Evolutionary conservation across 2,113 vertebrate genomes (phyloP).

Genomic region (Pterocles orientalis): DNA sequence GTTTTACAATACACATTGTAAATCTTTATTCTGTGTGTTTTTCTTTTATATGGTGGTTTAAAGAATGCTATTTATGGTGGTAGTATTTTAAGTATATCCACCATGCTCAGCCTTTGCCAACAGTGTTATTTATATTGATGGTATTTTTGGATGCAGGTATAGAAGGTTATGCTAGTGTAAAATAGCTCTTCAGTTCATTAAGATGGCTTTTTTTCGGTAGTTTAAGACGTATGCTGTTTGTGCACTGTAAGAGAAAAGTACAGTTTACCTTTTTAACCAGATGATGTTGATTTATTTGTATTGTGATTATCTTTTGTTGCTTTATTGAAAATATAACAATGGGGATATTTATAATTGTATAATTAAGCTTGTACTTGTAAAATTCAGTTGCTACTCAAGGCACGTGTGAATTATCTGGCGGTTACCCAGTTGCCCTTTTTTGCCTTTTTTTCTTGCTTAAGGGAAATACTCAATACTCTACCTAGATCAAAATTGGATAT

Average conservation of each 20-base stretch:
- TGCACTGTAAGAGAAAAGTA: background rate
- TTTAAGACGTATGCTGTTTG: background rate
- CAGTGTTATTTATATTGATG: background rate
- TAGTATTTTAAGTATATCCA: background rate
- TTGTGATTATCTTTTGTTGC: background rate
- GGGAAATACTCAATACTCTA: background rate
- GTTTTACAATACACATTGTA: background rate
- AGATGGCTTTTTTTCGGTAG: background rate
- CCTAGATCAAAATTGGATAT: background rate
- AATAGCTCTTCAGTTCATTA: background rate
- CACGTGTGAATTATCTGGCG: background rate
- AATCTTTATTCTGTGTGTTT: background rate
- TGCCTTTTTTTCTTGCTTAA: background rate
- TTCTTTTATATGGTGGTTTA: background rate
- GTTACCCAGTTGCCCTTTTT: background rate
- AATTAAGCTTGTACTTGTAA: background rate
- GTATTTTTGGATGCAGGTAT: background rate
- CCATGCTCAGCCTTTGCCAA: background rate
- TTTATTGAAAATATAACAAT: background rate
- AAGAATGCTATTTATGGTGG: background rate
- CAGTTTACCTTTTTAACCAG: background rate
- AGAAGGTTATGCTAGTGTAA: background rate
- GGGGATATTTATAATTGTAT: background rate
- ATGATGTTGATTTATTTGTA: background rate
- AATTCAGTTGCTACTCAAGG: background rate